These are phyloP conservation scores for Nomada flava DNA, from an alignment of 2,888 invertebrate species.

Conservation along the genomic window DNA sequence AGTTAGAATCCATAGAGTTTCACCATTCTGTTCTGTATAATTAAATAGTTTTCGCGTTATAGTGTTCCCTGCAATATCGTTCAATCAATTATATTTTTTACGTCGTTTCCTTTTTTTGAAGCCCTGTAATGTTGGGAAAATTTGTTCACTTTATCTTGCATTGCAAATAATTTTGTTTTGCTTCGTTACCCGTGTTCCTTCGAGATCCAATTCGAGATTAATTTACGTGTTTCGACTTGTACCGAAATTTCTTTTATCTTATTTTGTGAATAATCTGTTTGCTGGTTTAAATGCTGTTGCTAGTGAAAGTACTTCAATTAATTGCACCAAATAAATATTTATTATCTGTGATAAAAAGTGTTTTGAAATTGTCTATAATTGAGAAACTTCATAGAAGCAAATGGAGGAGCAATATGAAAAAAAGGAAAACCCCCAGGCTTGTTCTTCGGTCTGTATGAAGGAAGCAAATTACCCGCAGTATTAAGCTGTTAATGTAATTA, in stretches of 20 bases:
- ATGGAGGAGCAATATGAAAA: slow-evolving; percentile 20
- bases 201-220: slow-evolving; percentile 5
- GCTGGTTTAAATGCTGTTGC: slow-evolving; percentile 21
- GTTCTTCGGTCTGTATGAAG: slow-evolving; percentile 5
- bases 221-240: not conserved
- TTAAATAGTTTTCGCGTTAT: no score
- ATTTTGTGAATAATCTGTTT: not conserved
- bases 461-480: slow-evolving; percentile 12
- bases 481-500: slow-evolving; percentile 7
- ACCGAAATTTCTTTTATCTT: not conserved
- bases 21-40: no score
- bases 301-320: slow-evolving; percentile 56
- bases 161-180: slow-evolving; percentile 14
- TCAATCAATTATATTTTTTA: no score
- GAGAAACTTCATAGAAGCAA: slow-evolving; percentile 32
- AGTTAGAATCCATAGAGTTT: not conserved
- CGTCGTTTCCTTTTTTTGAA: no score
- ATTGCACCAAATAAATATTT: slow-evolving; percentile 73
- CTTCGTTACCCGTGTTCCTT: slow-evolving; percentile 26
- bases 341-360: slow-evolving; percentile 79
- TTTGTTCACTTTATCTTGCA: slow-evolving; percentile 17
- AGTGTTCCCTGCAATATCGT: no score
- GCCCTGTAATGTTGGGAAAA: no score
- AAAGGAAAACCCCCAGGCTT: slow-evolving; percentile 32
- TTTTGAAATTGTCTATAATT: slow-evolving; percentile 73